phyloP scores from a whole-genome alignment of 2,888 invertebrate species.

The Lasioglossum oenotherae region DNA sequence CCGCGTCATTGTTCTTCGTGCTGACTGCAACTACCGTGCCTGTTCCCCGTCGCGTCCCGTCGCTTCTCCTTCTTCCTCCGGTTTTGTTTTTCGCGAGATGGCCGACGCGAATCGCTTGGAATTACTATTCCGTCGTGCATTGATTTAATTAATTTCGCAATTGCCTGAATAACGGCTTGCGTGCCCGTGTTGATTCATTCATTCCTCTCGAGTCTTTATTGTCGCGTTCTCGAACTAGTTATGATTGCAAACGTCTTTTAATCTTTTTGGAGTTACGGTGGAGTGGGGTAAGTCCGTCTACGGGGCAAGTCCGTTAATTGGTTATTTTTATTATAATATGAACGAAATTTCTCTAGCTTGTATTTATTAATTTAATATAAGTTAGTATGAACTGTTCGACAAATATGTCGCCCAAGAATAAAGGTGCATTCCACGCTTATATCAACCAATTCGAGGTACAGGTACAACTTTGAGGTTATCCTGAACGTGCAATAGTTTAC shows the following conservation, averaged over 20 bases:
- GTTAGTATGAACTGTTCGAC: too few species aligned
- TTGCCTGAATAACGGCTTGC: background rate
- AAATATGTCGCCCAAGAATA: too few species aligned
- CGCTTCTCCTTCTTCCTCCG: slow-evolving; percentile 20
- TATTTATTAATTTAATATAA: too few species aligned
- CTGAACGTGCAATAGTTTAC: too few species aligned
- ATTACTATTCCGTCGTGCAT: background rate
- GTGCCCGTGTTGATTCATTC: background rate
- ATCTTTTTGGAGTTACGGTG: background rate
- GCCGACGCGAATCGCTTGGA: slow-evolving; percentile 4
- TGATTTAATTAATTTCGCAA: background rate
- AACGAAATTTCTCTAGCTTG: too few species aligned
- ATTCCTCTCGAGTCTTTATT: background rate
- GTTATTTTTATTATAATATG: too few species aligned
- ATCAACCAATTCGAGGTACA: too few species aligned
- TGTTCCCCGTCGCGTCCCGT: background rate
- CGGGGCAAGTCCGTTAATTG: too few species aligned
- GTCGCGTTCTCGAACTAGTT: background rate
- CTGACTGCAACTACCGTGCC: slow-evolving; percentile 3
- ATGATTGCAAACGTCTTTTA: background rate
- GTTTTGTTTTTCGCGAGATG: slow-evolving; percentile 6
- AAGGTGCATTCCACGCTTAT: too few species aligned
- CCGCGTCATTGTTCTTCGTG: slow-evolving; percentile 19
- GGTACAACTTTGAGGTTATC: too few species aligned
- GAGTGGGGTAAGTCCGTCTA: too few species aligned